These are phyloP conservation scores for Panagrolaimus sp. DNA, from an alignment of 1,140 invertebrate species.

Conservation along the genomic window DNA sequence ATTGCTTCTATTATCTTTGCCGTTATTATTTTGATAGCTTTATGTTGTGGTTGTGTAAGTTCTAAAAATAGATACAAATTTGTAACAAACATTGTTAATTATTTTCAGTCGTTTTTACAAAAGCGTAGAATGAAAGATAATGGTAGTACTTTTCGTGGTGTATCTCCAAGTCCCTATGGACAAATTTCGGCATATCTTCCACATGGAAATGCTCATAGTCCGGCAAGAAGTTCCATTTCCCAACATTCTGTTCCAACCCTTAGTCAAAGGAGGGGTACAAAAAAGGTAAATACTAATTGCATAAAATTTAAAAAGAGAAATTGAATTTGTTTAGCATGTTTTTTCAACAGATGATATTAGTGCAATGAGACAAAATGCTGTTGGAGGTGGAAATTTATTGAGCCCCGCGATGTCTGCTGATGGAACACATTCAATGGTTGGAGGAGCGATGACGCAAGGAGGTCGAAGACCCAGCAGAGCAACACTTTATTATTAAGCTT, in stretches of 20 bases:
- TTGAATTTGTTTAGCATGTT: background rate
- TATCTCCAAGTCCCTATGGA: background rate
- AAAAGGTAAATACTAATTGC: conserved; percentile 2
- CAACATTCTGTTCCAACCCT: background rate
- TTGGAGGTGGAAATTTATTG: background rate
- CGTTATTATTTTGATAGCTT: conserved; percentile 21
- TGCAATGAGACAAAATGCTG: background rate
- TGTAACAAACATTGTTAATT: background rate
- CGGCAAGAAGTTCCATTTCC: background rate
- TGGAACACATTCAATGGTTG: conserved; percentile 10
- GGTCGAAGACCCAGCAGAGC: conserved; percentile 17
- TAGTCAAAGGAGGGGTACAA: background rate
- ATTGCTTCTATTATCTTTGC: conserved; percentile 31
- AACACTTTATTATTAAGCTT: conserved; percentile 19
- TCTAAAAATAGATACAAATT: background rate
- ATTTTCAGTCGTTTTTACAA: conserved; percentile 19
- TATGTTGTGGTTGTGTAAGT: conserved; percentile 42
- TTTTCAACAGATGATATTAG: conserved; percentile 14
- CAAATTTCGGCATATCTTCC: background rate
- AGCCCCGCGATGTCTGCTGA: background rate
- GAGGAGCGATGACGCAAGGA: conserved; percentile 13
- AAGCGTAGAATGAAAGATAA: conserved; percentile 8
- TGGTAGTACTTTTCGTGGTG: background rate
- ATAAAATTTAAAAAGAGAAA: background rate
- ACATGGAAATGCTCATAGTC: background rate